Base-by-base conservation (phyloP, 2,113 vertebrate species). In the Tupaia tana region DNA sequence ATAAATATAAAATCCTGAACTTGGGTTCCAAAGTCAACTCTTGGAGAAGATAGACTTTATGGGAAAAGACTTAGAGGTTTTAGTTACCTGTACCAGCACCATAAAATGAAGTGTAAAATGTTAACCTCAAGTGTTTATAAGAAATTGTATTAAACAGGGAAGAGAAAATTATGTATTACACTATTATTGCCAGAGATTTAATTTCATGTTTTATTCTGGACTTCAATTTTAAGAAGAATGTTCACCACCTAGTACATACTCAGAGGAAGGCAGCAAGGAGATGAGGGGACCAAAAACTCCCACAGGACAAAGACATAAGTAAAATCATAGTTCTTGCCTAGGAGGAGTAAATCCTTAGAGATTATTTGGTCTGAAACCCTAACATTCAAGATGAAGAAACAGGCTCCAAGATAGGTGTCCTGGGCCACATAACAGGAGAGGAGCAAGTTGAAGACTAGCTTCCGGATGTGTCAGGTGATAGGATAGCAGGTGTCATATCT, bases 221-320 rank as follows among this genome's bases (percentile, higher is more conserved):
- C 34, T 75, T 43, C 59, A 77, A 25, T 88, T 90, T 86, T 93
- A 82, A 78, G 75, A 91, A 89, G 69, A 20, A 29, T 64, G n/a
- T 86, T 82, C 64, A 79, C 63, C 67, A 86, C 52, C 25, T n/a
- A 66, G 64, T 11, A 3, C 34, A 58, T 56, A 20, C 18, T 81
- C 56, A 52, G 56, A 84, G 59, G 83, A 75, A 31, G 16, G 9
- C 10, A 16, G 61, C 27, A 80, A 59, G 31, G 20, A 77, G 58
- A 81, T 13, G 27, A 92, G 43, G 86, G 34, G 6, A 31, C 74
- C 81, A 14, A 86, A 91, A 85, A 54, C 24, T 58, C 54, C 31
- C 34, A 81, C 18, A 75, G 20, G 22, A 67, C 12, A 74, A 52
- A 91, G 25, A 7, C 29, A 14, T 63, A 59, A 52, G 24, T 52